phyloP scores from a whole-genome alignment of 2,113 vertebrate species.

The Perca flavescens region DNA sequence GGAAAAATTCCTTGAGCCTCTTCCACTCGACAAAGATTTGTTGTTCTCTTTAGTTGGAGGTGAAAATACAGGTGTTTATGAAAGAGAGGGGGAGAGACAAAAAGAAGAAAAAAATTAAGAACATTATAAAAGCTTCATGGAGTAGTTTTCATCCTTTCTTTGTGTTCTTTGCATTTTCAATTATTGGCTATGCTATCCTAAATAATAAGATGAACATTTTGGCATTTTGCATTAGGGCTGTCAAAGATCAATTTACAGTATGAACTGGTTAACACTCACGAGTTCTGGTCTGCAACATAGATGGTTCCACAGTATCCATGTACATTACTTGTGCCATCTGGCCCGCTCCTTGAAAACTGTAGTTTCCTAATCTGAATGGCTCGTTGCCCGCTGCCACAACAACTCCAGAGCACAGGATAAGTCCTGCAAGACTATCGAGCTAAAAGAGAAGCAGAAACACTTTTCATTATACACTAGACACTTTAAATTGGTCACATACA shows the following conservation, averaged over 20 bases:
- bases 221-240: background rate
- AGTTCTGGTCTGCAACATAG: conserved; percentile 81
- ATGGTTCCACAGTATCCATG: conserved; percentile 80
- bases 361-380: conserved; percentile 90
- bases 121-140: background rate
- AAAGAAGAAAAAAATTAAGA: background rate
- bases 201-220: background rate
- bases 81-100: conserved; percentile 11
- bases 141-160: background rate
- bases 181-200: background rate
- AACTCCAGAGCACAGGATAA: conserved; percentile 90
- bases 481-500: background rate
- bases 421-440: conserved; percentile 89
- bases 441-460: conserved; percentile 67
- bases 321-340: conserved; percentile 82
- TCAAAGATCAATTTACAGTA: background rate
- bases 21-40: conserved; percentile 79
- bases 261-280: conserved; percentile 85
- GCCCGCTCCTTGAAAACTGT: conserved; percentile 81
- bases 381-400: conserved; percentile 93
- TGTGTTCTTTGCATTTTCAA: background rate
- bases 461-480: background rate
- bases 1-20: conserved; percentile 88
- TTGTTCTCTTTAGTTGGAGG: conserved; percentile 76
- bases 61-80: background rate